Evolutionary conservation across 2,888 invertebrate genomes (phyloP), one percentile per base, ranked within the genome.

Genomic region (Villa cingulata): DNA sequence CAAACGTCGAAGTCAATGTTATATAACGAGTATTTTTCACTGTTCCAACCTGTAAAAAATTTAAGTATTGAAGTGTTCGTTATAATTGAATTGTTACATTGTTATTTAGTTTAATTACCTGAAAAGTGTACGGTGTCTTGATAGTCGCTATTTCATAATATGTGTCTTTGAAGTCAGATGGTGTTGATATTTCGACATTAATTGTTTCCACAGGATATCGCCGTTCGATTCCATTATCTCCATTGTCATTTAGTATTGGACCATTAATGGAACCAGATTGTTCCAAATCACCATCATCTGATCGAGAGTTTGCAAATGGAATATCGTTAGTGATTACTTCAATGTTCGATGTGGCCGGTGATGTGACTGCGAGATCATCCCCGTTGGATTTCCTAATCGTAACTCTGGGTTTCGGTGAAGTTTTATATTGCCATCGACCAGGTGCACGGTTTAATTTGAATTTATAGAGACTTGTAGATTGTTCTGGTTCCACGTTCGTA

Each of bases 101-200:
- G 17, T 15, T 10, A 45, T 27, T 18, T 27, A 48, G 55, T 20
- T n/a, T 50, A 57, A 61, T 67, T 73, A 87, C 89, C 81, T 89
- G 88, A 70, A 89, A 90, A 48, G 86, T 82, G 61, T 88, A 90
- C 4, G 90, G 89, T 51, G 88, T 87, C 66, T 86, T 87, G 55
- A 90, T 85, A 3, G 90, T 90, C 37, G 88, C 89, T 58, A 90
- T 86, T 74, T 90, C 86, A 62, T 86, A 89, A 62, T 90, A 89
- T 54, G 85, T 76, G 65, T 89, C 86, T 63, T 78, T 80, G 60
- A 88, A 86, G 64, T 88, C 86, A 27, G 84, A 82, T 1, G 88
- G 86, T 2, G 89, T 89, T 1, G 89, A 88, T 57, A 89, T 89
- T 68, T 88, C 86, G 10, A 90, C 85, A 66, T 86, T 87, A 46